Percentiles rank a stretch among this genome's conserved stretches.
Evolutionary conservation across 1,140 invertebrate genomes (phyloP).

Genomic region (Acromyrmex echinatior): DNA sequence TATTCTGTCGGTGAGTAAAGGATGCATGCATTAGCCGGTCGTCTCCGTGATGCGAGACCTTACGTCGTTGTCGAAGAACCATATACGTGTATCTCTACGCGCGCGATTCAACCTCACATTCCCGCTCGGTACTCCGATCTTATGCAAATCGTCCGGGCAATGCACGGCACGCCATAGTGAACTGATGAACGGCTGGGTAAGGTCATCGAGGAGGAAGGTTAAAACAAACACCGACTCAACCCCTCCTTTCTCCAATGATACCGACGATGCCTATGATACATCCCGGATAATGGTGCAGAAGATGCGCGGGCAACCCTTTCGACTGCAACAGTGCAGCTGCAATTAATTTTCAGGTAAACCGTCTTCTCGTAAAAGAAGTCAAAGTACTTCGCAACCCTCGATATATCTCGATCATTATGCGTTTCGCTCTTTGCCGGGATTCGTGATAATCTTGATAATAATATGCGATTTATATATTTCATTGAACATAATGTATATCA

Average conservation of each 20-base stretch:
- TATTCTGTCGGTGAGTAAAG: neutral
- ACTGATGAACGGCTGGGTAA: conserved; percentile 81
- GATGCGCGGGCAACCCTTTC: conserved; percentile 1
- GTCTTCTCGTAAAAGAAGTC: neutral
- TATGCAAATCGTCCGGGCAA: conserved; percentile 76
- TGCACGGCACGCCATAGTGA: conserved; percentile 54
- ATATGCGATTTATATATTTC: conserved; percentile 22
- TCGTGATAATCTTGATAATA: conserved; percentile 36
- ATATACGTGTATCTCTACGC: conserved; percentile 24
- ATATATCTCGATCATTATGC: conserved; percentile 22
- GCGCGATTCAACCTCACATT: conserved; percentile 61
- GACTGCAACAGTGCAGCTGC: neutral
- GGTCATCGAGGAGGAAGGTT: conserved; percentile 82
- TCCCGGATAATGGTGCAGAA: neutral
- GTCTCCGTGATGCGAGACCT: conserved; percentile 58
- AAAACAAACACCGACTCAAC: conserved; percentile 55
- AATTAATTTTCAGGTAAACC: conserved; percentile 5
- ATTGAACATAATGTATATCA: neutral
- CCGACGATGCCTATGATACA: conserved; percentile 5
- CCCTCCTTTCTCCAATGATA: neutral
- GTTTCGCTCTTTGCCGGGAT: neutral
- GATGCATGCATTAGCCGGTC: conserved; percentile 22
- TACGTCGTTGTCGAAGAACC: conserved; percentile 42
- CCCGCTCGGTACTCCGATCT: conserved; percentile 62
- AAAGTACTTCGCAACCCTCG: conserved; percentile 13